These are phyloP conservation scores for Rhinolophus ferrumequinum DNA, from an alignment of 2,113 vertebrate species.

Conservation along the genomic window DNA sequence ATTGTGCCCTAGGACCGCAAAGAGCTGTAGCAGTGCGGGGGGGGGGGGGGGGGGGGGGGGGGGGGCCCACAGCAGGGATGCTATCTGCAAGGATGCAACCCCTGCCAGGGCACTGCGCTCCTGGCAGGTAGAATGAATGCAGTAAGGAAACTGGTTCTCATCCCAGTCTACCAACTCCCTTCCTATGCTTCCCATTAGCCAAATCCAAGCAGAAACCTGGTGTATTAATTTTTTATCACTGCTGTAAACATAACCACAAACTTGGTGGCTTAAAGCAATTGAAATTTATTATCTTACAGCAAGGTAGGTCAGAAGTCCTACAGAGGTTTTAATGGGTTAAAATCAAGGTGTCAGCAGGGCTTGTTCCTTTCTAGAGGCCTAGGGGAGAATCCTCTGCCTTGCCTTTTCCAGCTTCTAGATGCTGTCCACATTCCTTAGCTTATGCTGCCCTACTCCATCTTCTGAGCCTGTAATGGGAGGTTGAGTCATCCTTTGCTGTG, in stretches of 20 bases:
- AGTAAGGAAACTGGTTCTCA: background rate
- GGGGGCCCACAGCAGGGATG: background rate
- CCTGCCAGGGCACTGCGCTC: background rate
- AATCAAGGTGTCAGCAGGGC: background rate
- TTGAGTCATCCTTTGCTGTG: background rate
- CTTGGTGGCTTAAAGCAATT: background rate
- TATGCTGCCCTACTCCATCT: background rate
- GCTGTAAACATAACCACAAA: background rate
- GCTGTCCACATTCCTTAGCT: background rate
- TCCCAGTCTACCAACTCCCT: background rate
- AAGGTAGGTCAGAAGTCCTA: background rate
- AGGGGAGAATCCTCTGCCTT: background rate
- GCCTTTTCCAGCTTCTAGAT: background rate
- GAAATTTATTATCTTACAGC: background rate
- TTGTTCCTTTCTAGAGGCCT: background rate
- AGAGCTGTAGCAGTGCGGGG: background rate
- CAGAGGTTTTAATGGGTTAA: background rate
- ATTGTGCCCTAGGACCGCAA: background rate
- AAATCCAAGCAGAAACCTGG: background rate
- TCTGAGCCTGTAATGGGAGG: background rate
- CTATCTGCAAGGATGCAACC: accelerated
- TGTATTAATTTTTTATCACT: background rate
- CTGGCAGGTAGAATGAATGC: background rate
- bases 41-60: background rate
- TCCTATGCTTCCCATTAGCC: background rate